Conservation (phyloP, 2,113 vertebrate species). For the Rhadina sibilatrix region DNA sequence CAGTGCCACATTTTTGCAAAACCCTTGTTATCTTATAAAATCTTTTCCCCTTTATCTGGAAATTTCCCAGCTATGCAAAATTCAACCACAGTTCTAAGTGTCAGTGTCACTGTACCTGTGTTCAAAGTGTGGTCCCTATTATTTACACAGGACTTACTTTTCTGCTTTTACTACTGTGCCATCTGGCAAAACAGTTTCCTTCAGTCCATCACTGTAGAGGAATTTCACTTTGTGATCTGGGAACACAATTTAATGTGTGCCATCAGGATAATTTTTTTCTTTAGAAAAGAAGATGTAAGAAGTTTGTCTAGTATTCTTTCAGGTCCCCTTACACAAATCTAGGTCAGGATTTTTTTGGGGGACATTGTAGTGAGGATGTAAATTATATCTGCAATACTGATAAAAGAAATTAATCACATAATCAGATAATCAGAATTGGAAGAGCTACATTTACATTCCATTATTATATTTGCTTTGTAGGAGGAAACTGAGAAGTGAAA, state of each 20-base stretch:
- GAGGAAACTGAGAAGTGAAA: neutral
- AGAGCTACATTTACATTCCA: neutral
- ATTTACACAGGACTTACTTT: slow-evolving; percentile 50
- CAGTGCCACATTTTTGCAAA: neutral
- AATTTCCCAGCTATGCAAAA: neutral
- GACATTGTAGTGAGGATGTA: neutral
- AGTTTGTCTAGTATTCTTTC: neutral
- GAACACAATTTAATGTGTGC: slow-evolving; percentile 76
- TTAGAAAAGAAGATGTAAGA: neutral
- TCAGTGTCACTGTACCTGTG: neutral
- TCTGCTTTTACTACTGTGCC: slow-evolving; percentile 74
- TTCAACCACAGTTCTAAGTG: neutral
- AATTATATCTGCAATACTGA: neutral
- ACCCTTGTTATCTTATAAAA: neutral
- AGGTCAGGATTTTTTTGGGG: neutral
- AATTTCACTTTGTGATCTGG: slow-evolving; percentile 74
- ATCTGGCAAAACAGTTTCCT: slow-evolving; percentile 78
- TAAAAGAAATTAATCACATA: neutral
- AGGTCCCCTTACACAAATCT: neutral
- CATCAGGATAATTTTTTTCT: slow-evolving; percentile 78
- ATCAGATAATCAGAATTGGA: neutral
- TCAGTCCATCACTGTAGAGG: slow-evolving; percentile 50
- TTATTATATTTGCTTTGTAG: neutral
- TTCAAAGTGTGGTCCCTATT: neutral
- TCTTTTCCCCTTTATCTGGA: neutral